Evolutionary conservation across 2,888 invertebrate genomes (phyloP), one percentile per base, ranked within the genome.

Genomic region (Polyommatus iphigenia): DNA sequence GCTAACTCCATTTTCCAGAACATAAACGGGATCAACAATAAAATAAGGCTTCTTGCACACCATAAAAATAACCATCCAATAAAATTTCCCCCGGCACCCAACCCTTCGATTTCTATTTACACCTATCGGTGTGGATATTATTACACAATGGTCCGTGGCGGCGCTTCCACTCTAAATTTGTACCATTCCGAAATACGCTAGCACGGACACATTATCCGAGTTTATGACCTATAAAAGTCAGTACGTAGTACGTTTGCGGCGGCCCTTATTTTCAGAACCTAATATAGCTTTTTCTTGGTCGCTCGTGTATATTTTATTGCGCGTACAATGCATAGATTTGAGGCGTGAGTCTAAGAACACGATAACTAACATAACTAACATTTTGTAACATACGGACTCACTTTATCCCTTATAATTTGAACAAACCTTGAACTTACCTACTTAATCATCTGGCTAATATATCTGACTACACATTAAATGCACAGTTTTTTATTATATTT

Each of bases 141-240:
- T 87, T 87, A 87, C 87, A 89, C 88, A 90, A 90, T 87, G 87
- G 88, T 86, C 85, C 87, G 89, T 87, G 90, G 87, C 85, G 86
- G 89, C 89, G 88, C 90, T 89, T 87, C 85, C 82, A 85, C 86
- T 90, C 92, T 93, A 93, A 92, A 93, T 93, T 91, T 91, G 93
- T 92, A 91, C 91, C 87, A 90, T 90, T 91, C 93, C 89, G 87
- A 91, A 93, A 93, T 92, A 92, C 91, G 91, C 90, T 91, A 89
- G 90, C 90, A 87, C 90, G 89, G 85, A 88, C 91, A 91, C 92
- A 93, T 93, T 93, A 94, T 92, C 90, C 91, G 89, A 87, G 88
- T 94, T 94, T 93, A 94, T 92, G 88, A 93, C 90, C 93, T 87
- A 94, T 94, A 93, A 93, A 94, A 92, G 93, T 93, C 93, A 91